A percentile compares a stretch with the other conserved stretches of the same genome.
Evolutionary conservation across 2,797 vertebrate species (phyloP).

Genomic region (Poecile montanus): DNA sequence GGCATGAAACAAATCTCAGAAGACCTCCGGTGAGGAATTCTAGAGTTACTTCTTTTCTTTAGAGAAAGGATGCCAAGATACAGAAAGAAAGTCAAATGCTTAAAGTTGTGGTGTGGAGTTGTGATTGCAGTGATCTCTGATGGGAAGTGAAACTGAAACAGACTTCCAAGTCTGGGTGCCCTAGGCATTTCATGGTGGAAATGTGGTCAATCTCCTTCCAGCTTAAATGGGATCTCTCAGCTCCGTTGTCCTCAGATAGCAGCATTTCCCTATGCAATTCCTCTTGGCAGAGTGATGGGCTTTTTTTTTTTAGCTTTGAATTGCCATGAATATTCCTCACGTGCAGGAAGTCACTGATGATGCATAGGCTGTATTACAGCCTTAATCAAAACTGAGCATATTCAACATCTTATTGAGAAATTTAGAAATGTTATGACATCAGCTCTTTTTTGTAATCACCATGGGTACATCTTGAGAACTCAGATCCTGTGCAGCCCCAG

Average conservation of each 20-base stretch:
- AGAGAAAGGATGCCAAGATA: not conserved
- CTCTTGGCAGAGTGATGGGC: not conserved
- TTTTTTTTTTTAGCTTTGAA: not conserved
- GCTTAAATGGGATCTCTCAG: not conserved
- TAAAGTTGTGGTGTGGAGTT: not conserved
- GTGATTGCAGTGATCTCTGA: not conserved
- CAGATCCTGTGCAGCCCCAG: not conserved
- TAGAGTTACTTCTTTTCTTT: not conserved
- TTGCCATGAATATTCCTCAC: not conserved
- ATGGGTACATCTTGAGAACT: not conserved
- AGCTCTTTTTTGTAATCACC: not conserved
- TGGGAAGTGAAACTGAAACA: not conserved
- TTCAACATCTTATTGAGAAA: constrained; percentile 7
- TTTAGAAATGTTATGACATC: not conserved
- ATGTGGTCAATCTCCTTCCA: not conserved
- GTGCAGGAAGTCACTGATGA: not conserved
- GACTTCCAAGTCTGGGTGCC: not conserved
- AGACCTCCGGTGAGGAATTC: not conserved
- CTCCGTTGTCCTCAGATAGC: not conserved
- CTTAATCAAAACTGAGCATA: not conserved
- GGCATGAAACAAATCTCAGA: not conserved
- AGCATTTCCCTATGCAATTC: not conserved
- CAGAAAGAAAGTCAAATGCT: not conserved
- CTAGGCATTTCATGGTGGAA: not conserved
- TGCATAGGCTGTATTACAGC: not conserved